Conservation (phyloP, 2,797 vertebrate genomes). For the Glyptemys insculpta region DNA sequence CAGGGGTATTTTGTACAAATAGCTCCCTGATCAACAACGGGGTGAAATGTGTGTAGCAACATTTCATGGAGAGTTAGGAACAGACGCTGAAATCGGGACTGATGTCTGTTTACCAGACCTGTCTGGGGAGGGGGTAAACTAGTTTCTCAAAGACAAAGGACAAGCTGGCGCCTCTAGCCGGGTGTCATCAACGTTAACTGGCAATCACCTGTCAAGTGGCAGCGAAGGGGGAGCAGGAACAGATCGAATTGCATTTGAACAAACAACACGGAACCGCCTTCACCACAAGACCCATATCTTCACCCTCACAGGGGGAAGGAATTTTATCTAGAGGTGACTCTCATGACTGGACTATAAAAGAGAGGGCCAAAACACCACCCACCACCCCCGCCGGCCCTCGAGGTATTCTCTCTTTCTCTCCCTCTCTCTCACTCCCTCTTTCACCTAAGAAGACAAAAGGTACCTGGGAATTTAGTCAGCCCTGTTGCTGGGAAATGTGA, state of each 20-base stretch:
- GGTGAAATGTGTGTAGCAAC: not conserved
- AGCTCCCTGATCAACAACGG: not conserved
- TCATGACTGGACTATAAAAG: not conserved
- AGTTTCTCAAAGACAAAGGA: not conserved
- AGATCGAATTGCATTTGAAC: not conserved
- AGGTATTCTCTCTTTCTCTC: not conserved
- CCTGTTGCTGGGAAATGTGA: not conserved
- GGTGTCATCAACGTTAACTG: not conserved
- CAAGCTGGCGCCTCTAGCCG: not conserved
- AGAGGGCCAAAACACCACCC: not conserved
- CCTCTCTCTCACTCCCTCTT: not conserved
- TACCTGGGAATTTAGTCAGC: not conserved
- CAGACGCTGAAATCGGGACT: not conserved
- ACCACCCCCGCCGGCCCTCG: rapidly evolving
- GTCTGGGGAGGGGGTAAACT: not conserved
- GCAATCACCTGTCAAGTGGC: not conserved
- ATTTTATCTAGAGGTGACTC: not conserved
- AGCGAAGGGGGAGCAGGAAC: not conserved
- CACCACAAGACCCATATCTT: not conserved
- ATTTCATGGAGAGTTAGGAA: not conserved
- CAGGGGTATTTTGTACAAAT: not conserved
- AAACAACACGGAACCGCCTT: not conserved
- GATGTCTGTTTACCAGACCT: too few relatives aligned
- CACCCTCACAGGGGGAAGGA: not conserved
- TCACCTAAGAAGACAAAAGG: not conserved